phyloP scores from a whole-genome alignment of 1,140 invertebrate species.

The Aphaenogaster floridana region DNA sequence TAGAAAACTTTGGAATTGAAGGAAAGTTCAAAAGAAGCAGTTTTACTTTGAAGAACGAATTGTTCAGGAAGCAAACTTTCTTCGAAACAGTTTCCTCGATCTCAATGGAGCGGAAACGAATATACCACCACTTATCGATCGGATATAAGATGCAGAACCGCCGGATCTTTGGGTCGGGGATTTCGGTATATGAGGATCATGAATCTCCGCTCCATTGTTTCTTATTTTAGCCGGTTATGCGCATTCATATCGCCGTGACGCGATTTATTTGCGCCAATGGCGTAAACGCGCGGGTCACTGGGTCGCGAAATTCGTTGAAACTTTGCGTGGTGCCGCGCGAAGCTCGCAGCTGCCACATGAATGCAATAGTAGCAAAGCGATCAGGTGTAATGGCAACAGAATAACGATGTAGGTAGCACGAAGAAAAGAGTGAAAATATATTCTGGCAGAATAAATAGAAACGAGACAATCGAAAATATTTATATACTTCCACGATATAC shows the following conservation, averaged over 20 bases:
- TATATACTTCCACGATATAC: no score
- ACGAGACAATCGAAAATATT: not conserved
- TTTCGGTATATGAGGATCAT: constrained; percentile 34
- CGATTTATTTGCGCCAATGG: constrained; percentile 57
- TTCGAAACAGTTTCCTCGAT: constrained; percentile 35
- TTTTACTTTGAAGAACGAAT: constrained; percentile 31
- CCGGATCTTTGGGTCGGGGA: not conserved
- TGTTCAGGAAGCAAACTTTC: constrained; percentile 32
- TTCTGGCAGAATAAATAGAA: not conserved
- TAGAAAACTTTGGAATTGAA: constrained; percentile 26
- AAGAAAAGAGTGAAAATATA: not conserved
- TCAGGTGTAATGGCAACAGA: constrained; percentile 34
- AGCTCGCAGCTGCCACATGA: constrained; percentile 47
- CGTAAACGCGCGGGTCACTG: constrained; percentile 49
- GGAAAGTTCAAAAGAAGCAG: not conserved
- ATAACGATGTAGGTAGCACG: constrained; percentile 14
- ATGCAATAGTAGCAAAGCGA: constrained; percentile 41
- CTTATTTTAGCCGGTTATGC: constrained; percentile 49
- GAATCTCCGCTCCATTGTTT: constrained; percentile 41
- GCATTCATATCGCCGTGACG: constrained; percentile 36
- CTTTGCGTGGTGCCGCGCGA: constrained; percentile 5
- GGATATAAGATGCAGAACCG: constrained; percentile 2
- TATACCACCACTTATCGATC: constrained; percentile 35
- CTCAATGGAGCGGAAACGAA: constrained; percentile 40
- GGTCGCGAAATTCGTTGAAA: constrained; percentile 46